Base-by-base conservation (phyloP, 37 sponge, comb jelly and placozoan genomes). In the Amphimedon queenslandica region DNA sequence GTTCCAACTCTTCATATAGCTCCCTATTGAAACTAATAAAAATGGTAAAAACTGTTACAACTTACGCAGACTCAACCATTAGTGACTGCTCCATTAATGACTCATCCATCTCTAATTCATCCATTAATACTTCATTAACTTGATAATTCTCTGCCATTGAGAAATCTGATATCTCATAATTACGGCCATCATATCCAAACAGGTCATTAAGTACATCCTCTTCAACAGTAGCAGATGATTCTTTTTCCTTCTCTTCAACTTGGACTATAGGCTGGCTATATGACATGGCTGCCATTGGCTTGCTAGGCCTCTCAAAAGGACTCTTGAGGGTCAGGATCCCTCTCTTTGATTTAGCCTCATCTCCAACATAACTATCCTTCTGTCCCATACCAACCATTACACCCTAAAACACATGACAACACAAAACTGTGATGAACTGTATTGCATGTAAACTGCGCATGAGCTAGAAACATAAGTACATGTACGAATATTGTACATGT, bases 371-470 rank as follows among this genome's bases (percentile, higher is more conserved):
- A 2, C 73, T 30, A 71, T 96, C 97, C 70, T 93, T 96, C 89
- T 93, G 94, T 20, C 94, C 97, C 97, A 96, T 96, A 0, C 97
- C 97, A 20, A 93, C 89, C 97, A 96, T 96, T 40, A 96, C 97
- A 28, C 97, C 97, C 89, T 85, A 77, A 55, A 68, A 27, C 43
- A 63, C 47, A 55, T n/a, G n/a, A n/a, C n/a, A n/a, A n/a, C n/a
- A n/a, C n/a, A n/a, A n/a, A n/a, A n/a, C n/a, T n/a, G n/a, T n/a
- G n/a, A n/a, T n/a, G n/a, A n/a, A n/a, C n/a, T n/a, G n/a, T n/a
- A n/a, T n/a, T n/a, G n/a, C n/a, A n/a, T n/a, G n/a, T n/a, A n/a
- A n/a, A n/a, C n/a, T n/a, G n/a, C n/a, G n/a, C n/a, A 20, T 38
- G 5, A 67, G 5, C 5, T 37, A 67, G 18, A 37, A 2, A 36